Conservation (phyloP, 2,797 vertebrate species). For the Micropoecilia bifurca region DNA sequence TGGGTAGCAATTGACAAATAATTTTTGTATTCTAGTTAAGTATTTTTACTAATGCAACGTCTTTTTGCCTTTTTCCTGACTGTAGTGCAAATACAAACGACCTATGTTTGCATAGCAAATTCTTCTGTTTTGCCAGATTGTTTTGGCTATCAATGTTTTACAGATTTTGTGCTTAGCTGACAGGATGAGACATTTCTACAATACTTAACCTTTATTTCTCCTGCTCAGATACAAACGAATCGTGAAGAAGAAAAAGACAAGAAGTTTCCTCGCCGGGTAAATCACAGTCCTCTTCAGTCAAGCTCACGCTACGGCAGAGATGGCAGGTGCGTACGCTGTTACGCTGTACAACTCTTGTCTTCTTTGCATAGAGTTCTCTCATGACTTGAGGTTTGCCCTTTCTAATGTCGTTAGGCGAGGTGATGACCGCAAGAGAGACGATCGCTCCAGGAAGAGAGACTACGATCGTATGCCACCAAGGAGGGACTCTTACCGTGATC, state of each 20-base stretch:
- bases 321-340: constrained; percentile 80
- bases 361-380: background rate
- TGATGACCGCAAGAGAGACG: constrained; percentile 96
- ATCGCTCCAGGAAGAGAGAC: constrained; percentile 94
- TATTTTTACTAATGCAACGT: background rate
- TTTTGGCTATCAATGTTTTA: background rate
- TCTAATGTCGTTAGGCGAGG: constrained; percentile 81
- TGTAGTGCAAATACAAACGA: background rate
- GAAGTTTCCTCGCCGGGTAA: constrained; percentile 92
- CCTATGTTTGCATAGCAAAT: background rate
- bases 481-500: constrained; percentile 94
- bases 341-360: background rate
- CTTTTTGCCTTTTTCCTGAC: background rate
- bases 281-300: constrained; percentile 92
- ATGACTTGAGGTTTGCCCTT: background rate
- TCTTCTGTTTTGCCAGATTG: background rate
- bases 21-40: background rate
- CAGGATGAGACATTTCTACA: background rate
- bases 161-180: background rate
- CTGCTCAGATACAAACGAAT: constrained; percentile 80
- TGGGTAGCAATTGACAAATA: background rate
- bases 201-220: background rate
- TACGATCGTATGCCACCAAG: constrained; percentile 92
- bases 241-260: constrained; percentile 96
- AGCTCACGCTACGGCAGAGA: constrained; percentile 94